Conservation (phyloP, 2,797 vertebrate species). For the Garrulus glandarius region DNA sequence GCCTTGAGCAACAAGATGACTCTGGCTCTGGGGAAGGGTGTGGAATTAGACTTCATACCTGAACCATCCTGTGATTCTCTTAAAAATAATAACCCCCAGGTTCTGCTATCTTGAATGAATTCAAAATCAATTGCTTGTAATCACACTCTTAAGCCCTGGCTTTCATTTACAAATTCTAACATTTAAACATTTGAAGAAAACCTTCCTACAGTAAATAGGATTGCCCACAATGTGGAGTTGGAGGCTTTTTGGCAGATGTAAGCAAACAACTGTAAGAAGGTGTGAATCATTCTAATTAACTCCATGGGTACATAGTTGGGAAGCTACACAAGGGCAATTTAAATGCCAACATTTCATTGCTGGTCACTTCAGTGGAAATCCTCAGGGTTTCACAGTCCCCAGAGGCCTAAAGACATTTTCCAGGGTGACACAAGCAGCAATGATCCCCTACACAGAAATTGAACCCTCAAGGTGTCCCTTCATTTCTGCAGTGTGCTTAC, state of each 20-base stretch:
- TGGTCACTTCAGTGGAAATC: neutral
- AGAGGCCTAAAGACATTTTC: neutral
- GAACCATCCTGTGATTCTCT: neutral
- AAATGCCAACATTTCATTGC: neutral
- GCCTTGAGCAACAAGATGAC: neutral
- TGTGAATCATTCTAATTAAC: constrained; percentile 39
- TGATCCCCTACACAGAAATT: neutral
- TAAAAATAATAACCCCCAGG: neutral
- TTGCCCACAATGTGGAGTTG: neutral
- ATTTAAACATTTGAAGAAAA: neutral
- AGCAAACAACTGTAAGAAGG: neutral
- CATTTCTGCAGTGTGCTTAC: neutral
- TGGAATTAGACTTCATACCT: neutral
- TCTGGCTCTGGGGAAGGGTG: neutral
- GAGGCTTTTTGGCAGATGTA: neutral
- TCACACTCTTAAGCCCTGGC: neutral
- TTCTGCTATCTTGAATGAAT: neutral
- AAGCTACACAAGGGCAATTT: neutral
- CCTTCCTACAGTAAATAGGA: neutral
- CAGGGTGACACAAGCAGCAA: neutral
- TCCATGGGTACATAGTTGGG: neutral
- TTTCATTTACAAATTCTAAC: neutral
- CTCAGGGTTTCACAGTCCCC: neutral
- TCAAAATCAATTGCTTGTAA: neutral
- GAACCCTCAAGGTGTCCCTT: neutral